Base-by-base conservation (phyloP, 1,140 invertebrate genomes). In the Rhizoglyphus robini region DNA sequence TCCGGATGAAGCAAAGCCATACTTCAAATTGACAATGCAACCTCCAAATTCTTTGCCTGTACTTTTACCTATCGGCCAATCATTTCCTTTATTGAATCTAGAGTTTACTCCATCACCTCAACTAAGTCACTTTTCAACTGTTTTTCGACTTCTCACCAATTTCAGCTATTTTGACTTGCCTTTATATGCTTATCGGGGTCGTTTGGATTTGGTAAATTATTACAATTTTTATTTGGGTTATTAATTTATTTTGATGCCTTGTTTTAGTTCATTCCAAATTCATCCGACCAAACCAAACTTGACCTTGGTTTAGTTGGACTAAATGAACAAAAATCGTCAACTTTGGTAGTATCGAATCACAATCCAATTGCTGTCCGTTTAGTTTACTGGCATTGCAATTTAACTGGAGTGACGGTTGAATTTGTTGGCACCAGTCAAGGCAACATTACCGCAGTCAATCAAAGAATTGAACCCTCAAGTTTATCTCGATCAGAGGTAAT, bases 291-390 rank as follows among this genome's bases (percentile, higher is more conserved):
- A 70, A 80, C 79, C 32, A 79, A 81, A 60, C 77, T 88, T 69
- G 84, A 88, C 76, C 84, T 88, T 74, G 87, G 87, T 15, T 81
- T 84, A 13, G 77, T 88, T n/a, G 83, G 85, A 38, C 81, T 83
- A 64, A 81, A 81, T 8, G 83, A 83, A 38, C 79, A 80, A 60
- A 82, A 83, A 67, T 81, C 83, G 68, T 80, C 84, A 34, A 80
- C 82, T 68, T 86, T 88, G 76, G 82, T 83, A 30, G 71, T 88
- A n/a, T 77, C 83, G 65, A 88, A 88, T 76, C 79, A 83, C 68
- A 88, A 88, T 75, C 87, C 86, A 20, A 81, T 88, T 25, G 80
- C 81, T 71, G 80, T 88, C 62, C 68, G 81, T 67, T 73, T 88
- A 25, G 80, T 80, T 68, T 80, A 81, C 23, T 84, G 84, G 79